Base-by-base conservation (phyloP, 2,113 vertebrate genomes). In the Tapirus terrestris region DNA sequence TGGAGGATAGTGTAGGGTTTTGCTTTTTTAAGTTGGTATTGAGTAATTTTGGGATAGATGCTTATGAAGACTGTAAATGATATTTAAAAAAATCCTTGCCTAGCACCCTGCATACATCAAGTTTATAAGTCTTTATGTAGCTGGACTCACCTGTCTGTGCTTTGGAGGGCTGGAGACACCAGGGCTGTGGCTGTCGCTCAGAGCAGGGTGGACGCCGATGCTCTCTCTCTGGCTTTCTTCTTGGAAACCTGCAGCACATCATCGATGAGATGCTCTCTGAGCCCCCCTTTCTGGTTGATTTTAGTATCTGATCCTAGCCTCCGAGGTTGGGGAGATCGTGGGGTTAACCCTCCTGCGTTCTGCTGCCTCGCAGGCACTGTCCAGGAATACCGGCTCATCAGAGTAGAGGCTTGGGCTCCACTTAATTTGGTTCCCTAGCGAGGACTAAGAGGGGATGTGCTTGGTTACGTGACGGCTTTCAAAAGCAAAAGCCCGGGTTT, bases 1-100 rank as follows among this genome's bases (percentile, higher is more conserved):
- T 75, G 29, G 81, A 65, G 18, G 67, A 43, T 31, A 79, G 58
- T 65, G 16, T 53, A 60, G 73, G 51, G 48, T 29, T 67, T 79
- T 93, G 29, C 43, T n/a, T 96, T 91, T 87, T 94, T 4, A 56
- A 92, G 21, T 67, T 65, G 70, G 36, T 60, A 87, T 51, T 29
- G 39, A 82, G 31, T 91, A 39, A 93, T 93, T 96, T 97, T 81
- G 91, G 61, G 89, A 27, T 73, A 58, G 67, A 72, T 85, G 92
- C 61, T 91, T 85, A 25, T 81, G 76, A 89, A 91, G 60, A 67
- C 72, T 93, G 9, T 96, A 76, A 67, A 60, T 90, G 79, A 43
- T 82, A 89, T 56, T 45, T 1, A 45, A 51, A 61, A 82, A 79
- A 63, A 21, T 16, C 8, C 73, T 65, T 77, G 33, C 43, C 10